Conservation (phyloP, 2,797 vertebrate genomes). For the Chiroxiphia lanceolata region DNA sequence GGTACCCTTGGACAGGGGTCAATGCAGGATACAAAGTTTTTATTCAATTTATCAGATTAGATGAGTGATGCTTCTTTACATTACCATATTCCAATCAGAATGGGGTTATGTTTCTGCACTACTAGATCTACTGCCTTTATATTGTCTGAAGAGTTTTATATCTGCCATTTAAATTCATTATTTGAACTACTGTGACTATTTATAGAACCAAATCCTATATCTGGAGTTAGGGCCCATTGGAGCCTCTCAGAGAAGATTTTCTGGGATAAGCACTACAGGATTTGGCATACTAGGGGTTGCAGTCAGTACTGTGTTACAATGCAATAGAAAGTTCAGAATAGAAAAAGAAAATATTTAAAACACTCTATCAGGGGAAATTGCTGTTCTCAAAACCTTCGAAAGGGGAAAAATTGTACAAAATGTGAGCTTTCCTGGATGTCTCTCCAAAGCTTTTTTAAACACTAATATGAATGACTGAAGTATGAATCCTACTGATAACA, state of each 20-base stretch:
- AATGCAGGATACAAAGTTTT: background rate
- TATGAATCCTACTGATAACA: background rate
- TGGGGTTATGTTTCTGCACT: background rate
- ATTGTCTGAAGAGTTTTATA: background rate
- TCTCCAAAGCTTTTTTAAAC: constrained; percentile 1
- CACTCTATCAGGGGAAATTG: background rate
- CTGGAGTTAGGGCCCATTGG: background rate
- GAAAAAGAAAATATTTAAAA: background rate
- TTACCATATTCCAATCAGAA: background rate
- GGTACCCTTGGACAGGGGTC: background rate
- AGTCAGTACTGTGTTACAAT: background rate
- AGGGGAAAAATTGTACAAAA: background rate
- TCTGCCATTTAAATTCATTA: background rate
- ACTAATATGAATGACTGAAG: background rate
- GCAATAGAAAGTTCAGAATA: background rate
- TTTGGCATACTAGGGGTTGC: background rate
- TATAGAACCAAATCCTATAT: background rate
- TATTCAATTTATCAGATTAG: background rate
- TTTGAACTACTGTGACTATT: background rate
- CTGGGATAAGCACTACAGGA: background rate
- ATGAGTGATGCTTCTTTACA: background rate
- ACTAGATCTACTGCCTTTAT: background rate
- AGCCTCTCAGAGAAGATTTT: background rate
- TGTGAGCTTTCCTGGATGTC: background rate
- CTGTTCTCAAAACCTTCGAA: background rate